Evolutionary conservation across 2,888 invertebrate species (phyloP).

Genomic region (Amiota mariae): DNA sequence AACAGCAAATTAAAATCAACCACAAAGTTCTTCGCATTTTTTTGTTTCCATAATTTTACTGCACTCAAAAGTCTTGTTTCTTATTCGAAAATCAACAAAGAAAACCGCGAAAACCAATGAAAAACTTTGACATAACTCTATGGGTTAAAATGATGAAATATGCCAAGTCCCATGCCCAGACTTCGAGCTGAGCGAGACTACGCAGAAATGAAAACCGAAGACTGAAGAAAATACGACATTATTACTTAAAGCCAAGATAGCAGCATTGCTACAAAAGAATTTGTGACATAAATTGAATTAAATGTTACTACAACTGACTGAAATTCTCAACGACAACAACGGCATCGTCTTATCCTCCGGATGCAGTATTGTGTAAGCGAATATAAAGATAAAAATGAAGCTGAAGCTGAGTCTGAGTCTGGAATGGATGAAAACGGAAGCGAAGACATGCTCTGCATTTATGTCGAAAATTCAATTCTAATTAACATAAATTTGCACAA

Average conservation of each 20-base stretch:
- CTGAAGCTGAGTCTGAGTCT: not conserved
- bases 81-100: slow-evolving; percentile 10
- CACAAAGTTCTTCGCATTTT: no score
- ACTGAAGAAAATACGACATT: no score
- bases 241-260: slow-evolving; percentile 11
- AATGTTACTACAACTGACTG: slow-evolving; percentile 16
- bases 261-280: slow-evolving; percentile 17
- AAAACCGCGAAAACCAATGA: slow-evolving; percentile 6
- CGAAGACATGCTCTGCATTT: slow-evolving; percentile 51
- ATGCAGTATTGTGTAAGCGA: not conserved
- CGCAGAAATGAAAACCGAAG: not conserved
- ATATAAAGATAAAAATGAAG: not conserved
- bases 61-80: slow-evolving; percentile 10
- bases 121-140: slow-evolving; percentile 19
- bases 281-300: slow-evolving; percentile 19
- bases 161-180: not conserved
- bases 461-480: slow-evolving; percentile 65
- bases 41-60: no score
- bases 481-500: slow-evolving; percentile 66
- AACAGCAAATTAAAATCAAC: no score
- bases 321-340: no score
- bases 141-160: not conserved
- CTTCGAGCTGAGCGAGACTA: not conserved
- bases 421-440: not conserved
- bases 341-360: slow-evolving; percentile 13